These are phyloP conservation scores for Drosophila paramelanica DNA, from an alignment of 2,888 invertebrate genomes.

Conservation along the genomic window DNA sequence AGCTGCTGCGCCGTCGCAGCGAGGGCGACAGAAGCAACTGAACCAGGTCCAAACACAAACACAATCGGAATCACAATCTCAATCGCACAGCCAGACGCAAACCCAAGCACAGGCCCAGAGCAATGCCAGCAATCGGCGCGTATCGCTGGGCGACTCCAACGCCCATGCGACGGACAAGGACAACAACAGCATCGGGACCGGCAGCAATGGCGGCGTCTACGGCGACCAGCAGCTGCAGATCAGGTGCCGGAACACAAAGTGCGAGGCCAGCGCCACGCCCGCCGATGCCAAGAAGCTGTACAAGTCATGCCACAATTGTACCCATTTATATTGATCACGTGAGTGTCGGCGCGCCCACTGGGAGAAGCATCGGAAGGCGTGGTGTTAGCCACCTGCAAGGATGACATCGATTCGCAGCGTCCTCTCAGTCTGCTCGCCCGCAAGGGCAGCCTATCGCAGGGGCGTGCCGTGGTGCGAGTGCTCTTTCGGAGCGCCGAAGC, in stretches of 20 bases:
- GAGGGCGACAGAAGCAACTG: constrained; percentile 86
- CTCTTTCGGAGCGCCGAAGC: constrained; percentile 94
- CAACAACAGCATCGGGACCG: constrained; percentile 9
- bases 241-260: constrained; percentile 93
- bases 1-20: constrained; percentile 87
- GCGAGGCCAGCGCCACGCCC: constrained; percentile 89
- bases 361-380: constrained; percentile 96
- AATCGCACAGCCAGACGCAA: constrained; percentile 17
- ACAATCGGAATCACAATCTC: constrained; percentile 19
- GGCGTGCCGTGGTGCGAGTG: constrained; percentile 96
- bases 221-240: constrained; percentile 85
- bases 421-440: constrained; percentile 93
- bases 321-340: constrained; percentile 96
- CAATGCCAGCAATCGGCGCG: constrained; percentile 85
- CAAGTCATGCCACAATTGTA: constrained; percentile 97
- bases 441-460: constrained; percentile 92
- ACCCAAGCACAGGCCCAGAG: not conserved
- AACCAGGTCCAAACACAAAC: constrained; percentile 25
- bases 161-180: constrained; percentile 41
- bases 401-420: constrained; percentile 90
- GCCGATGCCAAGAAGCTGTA: constrained; percentile 92
- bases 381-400: constrained; percentile 92
- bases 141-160: constrained; percentile 87
- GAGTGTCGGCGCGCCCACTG: constrained; percentile 96
- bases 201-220: constrained; percentile 25